Conservation (phyloP, 2,888 invertebrate genomes). For the Sminthurinus aureus region DNA sequence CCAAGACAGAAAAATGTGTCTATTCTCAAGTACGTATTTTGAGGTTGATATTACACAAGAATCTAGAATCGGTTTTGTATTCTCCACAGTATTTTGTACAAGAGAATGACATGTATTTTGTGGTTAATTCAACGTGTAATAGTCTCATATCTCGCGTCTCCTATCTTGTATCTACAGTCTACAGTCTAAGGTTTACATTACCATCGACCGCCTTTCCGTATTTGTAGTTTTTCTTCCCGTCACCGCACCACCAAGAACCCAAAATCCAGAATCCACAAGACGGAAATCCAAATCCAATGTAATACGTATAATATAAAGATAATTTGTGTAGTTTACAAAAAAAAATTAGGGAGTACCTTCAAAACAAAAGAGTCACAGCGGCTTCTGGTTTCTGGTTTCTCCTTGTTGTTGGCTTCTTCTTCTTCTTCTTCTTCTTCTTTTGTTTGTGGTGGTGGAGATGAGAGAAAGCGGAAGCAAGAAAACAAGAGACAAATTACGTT, state of each 20-base stretch:
- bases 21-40: too few relatives aligned
- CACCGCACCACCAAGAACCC: too few relatives aligned
- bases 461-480: neutral
- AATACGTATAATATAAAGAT: neutral
- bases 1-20: too few relatives aligned
- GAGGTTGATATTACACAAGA: too few relatives aligned
- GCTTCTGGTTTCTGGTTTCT: neutral
- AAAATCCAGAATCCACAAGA: too few relatives aligned
- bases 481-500: slow-evolving; percentile 14
- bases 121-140: slow-evolving; percentile 14
- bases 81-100: too few relatives aligned
- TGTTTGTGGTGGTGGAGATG: neutral
- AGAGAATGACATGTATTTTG: too few relatives aligned
- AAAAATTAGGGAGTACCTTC: neutral
- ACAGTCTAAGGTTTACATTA: neutral
- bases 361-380: neutral
- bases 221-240: neutral
- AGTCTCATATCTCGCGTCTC: neutral
- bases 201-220: neutral
- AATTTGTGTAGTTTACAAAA: neutral
- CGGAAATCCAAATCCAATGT: neutral
- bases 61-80: too few relatives aligned
- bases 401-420: neutral
- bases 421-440: neutral
- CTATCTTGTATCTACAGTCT: neutral